Evolutionary conservation across 2,888 invertebrate species (phyloP).

Genomic region (Euzetes globulus): DNA sequence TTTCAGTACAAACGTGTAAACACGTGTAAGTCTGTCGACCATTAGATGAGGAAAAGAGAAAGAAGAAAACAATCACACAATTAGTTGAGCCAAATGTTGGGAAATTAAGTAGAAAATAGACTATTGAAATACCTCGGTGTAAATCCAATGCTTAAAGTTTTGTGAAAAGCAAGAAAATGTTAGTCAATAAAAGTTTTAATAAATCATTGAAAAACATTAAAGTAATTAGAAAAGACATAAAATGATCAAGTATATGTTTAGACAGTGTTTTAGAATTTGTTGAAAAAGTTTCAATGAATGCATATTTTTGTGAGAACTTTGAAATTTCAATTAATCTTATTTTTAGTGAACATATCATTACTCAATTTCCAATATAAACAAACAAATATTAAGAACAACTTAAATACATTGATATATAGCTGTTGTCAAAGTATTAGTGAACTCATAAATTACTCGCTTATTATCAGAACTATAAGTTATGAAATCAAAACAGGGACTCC

Average conservation of each 20-base stretch:
- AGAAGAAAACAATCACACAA: not conserved
- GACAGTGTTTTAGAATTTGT: not conserved
- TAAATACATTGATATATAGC: too few relatives aligned
- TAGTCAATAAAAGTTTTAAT: not conserved
- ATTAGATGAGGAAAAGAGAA: not conserved
- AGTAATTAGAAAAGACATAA: not conserved
- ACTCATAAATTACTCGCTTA: too few relatives aligned
- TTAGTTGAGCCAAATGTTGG: not conserved
- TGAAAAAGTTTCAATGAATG: too few relatives aligned
- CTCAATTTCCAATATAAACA: too few relatives aligned
- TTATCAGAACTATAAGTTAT: too few relatives aligned
- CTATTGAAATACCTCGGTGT: conserved; percentile 43
- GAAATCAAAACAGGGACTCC: too few relatives aligned
- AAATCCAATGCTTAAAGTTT: conserved; percentile 32
- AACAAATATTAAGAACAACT: too few relatives aligned
- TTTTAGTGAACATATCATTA: too few relatives aligned
- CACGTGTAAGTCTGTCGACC: conserved; percentile 71
- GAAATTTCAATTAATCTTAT: too few relatives aligned
- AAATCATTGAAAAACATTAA: not conserved
- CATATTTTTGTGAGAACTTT: too few relatives aligned
- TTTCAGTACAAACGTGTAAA: conserved; percentile 49
- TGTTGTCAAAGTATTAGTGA: too few relatives aligned
- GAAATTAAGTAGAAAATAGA: not conserved
- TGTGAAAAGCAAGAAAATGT: not conserved
- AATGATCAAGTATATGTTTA: not conserved